Evolutionary conservation across 2,888 invertebrate species (phyloP).

Genomic region (Agelastica alni): DNA sequence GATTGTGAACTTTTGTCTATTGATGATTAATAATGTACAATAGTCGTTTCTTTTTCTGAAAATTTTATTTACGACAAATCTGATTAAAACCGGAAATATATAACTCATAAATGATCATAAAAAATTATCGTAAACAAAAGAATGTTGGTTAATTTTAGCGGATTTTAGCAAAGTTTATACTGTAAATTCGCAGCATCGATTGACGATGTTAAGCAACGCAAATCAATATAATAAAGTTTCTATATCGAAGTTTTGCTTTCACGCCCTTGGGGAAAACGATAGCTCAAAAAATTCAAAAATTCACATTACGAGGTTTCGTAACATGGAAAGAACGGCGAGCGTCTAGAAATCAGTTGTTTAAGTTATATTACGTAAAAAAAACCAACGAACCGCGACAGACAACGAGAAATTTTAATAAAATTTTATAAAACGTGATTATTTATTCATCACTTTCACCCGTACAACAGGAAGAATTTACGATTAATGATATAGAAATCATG

Average conservation of each 20-base stretch:
- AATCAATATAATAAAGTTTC: not conserved
- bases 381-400: constrained; percentile 22
- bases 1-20: too few relatives aligned
- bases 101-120: too few relatives aligned
- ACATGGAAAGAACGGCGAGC: constrained; percentile 13
- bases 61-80: too few relatives aligned
- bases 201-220: not conserved
- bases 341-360: constrained; percentile 16
- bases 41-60: too few relatives aligned
- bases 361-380: constrained; percentile 27
- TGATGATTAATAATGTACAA: too few relatives aligned
- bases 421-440: constrained; percentile 10
- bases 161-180: too few relatives aligned
- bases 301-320: constrained; percentile 17
- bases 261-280: constrained; percentile 6
- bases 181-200: too few relatives aligned
- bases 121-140: too few relatives aligned
- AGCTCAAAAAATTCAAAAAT: constrained; percentile 10
- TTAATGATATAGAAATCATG: not conserved
- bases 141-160: too few relatives aligned
- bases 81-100: too few relatives aligned
- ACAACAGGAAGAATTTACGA: not conserved
- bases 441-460: not conserved
- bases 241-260: constrained; percentile 12
- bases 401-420: constrained; percentile 24